Percentiles rank a stretch among this genome's conserved stretches.
Evolutionary conservation across 2,113 vertebrate species (phyloP).

Genomic region (Crotalus helleri): DNA sequence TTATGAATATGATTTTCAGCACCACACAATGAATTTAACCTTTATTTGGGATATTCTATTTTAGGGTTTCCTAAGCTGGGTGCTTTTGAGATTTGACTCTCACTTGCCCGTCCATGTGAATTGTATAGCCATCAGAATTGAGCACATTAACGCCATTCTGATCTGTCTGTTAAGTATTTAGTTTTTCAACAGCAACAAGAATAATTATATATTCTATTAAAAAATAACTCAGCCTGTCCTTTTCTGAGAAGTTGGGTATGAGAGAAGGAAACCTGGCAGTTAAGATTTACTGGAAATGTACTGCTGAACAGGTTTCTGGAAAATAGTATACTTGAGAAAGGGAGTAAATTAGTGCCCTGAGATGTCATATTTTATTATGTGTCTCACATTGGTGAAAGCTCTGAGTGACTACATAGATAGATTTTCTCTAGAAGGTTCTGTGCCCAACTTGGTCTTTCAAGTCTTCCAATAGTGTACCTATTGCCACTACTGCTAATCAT

Average conservation of each 20-base stretch:
- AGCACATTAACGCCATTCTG: not conserved
- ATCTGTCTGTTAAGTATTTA: not conserved
- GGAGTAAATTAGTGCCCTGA: not conserved
- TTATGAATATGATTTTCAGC: not conserved
- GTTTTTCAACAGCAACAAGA: not conserved
- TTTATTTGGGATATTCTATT: not conserved
- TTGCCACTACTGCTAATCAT: not conserved
- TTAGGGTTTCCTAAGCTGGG: not conserved
- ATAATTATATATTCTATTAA: not conserved
- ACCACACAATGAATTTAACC: not conserved
- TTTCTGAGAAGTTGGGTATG: not conserved
- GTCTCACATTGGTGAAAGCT: not conserved
- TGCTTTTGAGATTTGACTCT: not conserved
- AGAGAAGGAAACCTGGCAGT: not conserved
- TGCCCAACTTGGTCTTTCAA: not conserved
- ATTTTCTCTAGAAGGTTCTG: not conserved
- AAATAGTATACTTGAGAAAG: not conserved
- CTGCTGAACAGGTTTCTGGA: not conserved
- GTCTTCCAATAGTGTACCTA: not conserved
- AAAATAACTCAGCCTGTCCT: not conserved
- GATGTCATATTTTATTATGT: not conserved
- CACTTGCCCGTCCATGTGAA: not conserved
- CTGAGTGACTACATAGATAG: not conserved
- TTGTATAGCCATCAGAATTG: not conserved
- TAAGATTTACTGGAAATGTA: not conserved